Evolutionary conservation across 2,888 invertebrate species (phyloP), one percentile per base, ranked within the genome.

Genomic region (Acleris sparsana): DNA sequence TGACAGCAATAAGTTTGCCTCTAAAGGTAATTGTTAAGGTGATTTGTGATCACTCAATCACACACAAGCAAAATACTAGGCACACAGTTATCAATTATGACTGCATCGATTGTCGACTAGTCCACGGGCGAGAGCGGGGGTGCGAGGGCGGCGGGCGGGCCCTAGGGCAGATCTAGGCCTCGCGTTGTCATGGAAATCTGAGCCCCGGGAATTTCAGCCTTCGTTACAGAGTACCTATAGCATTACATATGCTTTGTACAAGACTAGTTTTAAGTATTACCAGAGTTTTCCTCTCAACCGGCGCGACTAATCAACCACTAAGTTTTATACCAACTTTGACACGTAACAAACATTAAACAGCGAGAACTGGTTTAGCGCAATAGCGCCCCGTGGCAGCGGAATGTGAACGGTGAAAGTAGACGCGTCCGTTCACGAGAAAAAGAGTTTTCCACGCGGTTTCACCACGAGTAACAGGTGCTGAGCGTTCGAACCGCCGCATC

Each of bases 381-480:
- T 73, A 78, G 78, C 79, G 80, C 75, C 72, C 71, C 70, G 72
- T 70, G 46, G 74, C 75, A 46, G 74, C 81, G 88, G 90, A 88
- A 91, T 90, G 90, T 86, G 86, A 87, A 66, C 73, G 77, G 92
- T 88, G 92, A 92, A 92, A 92, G 92, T 91, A 80, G 86, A 82
- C 86, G 86, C 86, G 88, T 83, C 86, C 85, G 88, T 78, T 88
- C 86, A 86, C 74, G 79, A 88, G 91, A 88, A 92, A 89, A 91
- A 88, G 80, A 85, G 86, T 89, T 92, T 91, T 91, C 87, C 89
- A 86, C 82, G 83, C 84, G 85, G 88, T 92, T 91, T 90, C 92
- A 86, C 91, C 83, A 82, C 83, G 86, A 76, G 85, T 85, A 87
- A 89, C 89, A 87, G 85, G 89, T 89, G 86, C 59, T 33, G 61